Evolutionary conservation across 2,113 vertebrate genomes (phyloP), one percentile per base, ranked within the genome.

Genomic region (Anguilla rostrata): DNA sequence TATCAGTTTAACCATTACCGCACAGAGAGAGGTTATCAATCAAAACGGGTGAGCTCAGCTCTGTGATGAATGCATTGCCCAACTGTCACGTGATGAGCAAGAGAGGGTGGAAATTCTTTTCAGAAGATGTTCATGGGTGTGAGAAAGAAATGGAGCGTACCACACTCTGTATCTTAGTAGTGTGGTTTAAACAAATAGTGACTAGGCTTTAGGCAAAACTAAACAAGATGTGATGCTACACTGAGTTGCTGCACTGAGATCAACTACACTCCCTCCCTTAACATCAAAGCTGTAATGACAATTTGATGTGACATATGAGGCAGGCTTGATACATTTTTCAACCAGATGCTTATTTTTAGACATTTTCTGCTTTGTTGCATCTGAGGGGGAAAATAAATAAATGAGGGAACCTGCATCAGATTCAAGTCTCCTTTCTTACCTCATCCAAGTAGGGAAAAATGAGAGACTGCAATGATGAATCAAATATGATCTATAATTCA

Each of bases 401-500:
- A 34, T 29, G 11, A 34, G n/a, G 14, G 34, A 75, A 75, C 43
- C 81, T 53, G 81, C 22, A 12, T 56, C 26, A 49, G 5, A 34
- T 53, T 83, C 26, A 4, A 56, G 75, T 39, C 39, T 39, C 40
- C 78, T 80, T 82, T 49, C 41, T 63, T 81, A 49, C 41, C 84
- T 22, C 29, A 22, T 75, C 71, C 71, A 16, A 71, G 84, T 29
- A 26, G 29, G 71, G 6, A 34, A 81, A 81, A 60, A 53, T 8
- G 12, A 80, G 66, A 57, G 75, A 80, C 78, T 39, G 78, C 56
- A 81, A 60, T 80, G 78, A 85, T 57, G 82, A 71, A 34, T 83
- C 86, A 82, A 78, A 87, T 92, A 60, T 89, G 89, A 91, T 93
- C 90, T 90, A 85, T 66, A 1, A 89, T 92, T 91, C 90, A 89